Percentiles rank a stretch among this genome's conserved stretches.
Evolutionary conservation across 2,888 invertebrate species (phyloP).

Genomic region (Trichopria drosophilae): DNA sequence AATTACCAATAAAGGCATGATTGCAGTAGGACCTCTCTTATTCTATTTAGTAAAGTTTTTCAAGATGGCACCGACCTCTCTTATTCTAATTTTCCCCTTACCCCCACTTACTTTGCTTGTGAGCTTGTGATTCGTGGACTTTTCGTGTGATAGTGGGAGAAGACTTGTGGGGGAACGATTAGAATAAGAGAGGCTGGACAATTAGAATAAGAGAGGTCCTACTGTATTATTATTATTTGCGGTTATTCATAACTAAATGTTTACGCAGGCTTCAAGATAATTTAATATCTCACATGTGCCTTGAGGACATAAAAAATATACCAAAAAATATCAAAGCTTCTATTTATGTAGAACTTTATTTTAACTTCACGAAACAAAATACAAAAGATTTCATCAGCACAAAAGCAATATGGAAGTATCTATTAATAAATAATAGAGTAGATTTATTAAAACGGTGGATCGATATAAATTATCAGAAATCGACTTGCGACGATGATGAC

Average conservation of each 20-base stretch:
- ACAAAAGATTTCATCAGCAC: slow-evolving; percentile 51
- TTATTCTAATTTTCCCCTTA: too few relatives aligned
- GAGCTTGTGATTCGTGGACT: too few relatives aligned
- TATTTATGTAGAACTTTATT: slow-evolving; percentile 52
- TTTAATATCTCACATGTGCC: slow-evolving; percentile 53
- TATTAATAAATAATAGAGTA: slow-evolving; percentile 65
- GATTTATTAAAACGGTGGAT: slow-evolving; percentile 68
- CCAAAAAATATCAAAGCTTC: slow-evolving; percentile 45
- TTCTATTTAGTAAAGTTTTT: too few relatives aligned
- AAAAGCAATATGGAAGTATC: slow-evolving; percentile 64
- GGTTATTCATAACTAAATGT: background rate
- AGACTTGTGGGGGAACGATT: too few relatives aligned
- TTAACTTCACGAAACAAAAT: slow-evolving; percentile 48
- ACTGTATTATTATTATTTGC: background rate
- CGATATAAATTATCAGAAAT: slow-evolving; percentile 62
- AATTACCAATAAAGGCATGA: slow-evolving; percentile 9
- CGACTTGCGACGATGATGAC: too few relatives aligned
- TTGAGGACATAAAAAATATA: slow-evolving; percentile 46
- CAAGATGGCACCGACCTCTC: too few relatives aligned
- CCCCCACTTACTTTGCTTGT: too few relatives aligned
- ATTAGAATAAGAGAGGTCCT: too few relatives aligned
- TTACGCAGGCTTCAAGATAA: slow-evolving; percentile 40
- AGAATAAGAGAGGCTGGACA: too few relatives aligned
- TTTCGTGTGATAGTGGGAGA: too few relatives aligned
- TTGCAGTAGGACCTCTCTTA: too few relatives aligned